Base-by-base conservation (phyloP, 2,797 vertebrate species). In the Xenops minutus region DNA sequence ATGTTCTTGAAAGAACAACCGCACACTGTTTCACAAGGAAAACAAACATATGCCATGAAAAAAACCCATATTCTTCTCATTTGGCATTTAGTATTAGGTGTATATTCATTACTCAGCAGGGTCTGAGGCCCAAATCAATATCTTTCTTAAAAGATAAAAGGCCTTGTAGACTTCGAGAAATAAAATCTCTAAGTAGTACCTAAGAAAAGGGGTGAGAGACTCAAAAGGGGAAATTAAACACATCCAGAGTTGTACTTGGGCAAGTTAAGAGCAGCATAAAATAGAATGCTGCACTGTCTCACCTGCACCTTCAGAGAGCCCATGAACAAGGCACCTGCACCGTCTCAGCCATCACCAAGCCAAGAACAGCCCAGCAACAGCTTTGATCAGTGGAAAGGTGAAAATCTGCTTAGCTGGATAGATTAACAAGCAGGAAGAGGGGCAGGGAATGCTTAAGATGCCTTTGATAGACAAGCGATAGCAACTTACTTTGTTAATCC, bases 1-100 rank as follows among this genome's bases (percentile, higher is more conserved):
- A 52, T 46, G 68, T 4, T 54, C 17, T 69, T 73, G 27, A 79
- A 89, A 69, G 43, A 85, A 41, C 6, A 48, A 15, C 14, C 12
- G 51, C 2, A 21, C 19, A 32, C 9, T 0, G 0, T 55, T 68
- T 84, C 51, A 51, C 7, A 14, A 69, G n/a, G 9, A 72, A 86
- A 83, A 30, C 3, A 80, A 88, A 48, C 2, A n/a, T 62, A 14
- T 71, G 3, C 15, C 7, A 21, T 34, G 3, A 16, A 66, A 71
- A 73, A 7, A 0, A 0, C 0, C 9, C 5, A 12, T 1, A 10
- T 81, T 87, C 74, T 68, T n/a, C 32, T 84, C 14, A 49, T 13
- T 23, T 75, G 22, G 10, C 5, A 34, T 7, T 56, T 46, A 48
- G 12, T 29, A 34, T 9, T 32, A 5, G 23, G 22, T 21, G 7